Evolutionary conservation across 2,888 invertebrate genomes (phyloP).

Genomic region (Cataglyphis cursor): DNA sequence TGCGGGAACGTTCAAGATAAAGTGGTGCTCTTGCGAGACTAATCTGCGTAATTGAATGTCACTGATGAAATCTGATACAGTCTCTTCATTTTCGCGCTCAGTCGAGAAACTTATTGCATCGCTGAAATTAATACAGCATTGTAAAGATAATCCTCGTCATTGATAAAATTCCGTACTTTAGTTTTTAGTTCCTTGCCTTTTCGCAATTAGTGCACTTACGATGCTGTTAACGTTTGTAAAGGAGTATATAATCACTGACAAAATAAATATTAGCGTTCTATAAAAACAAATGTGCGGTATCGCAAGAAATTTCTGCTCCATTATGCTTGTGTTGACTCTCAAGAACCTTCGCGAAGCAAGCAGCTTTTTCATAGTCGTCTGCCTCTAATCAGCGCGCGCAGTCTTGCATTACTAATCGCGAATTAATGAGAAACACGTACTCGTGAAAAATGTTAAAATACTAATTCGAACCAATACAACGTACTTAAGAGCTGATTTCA

Average conservation of each 20-base stretch:
- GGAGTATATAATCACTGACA: neutral
- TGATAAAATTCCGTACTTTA: neutral
- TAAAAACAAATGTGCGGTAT: constrained; percentile 3
- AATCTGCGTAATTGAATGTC: constrained; percentile 49
- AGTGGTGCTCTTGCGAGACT: constrained; percentile 7
- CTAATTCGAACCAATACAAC: neutral
- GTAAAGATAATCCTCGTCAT: neutral
- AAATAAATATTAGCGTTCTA: neutral
- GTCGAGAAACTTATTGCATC: neutral
- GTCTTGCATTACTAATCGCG: constrained; percentile 43
- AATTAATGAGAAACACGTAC: constrained; percentile 37
- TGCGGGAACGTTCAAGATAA: constrained; percentile 37
- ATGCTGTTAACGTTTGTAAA: neutral
- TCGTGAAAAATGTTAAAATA: neutral
- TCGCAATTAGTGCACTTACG: neutral
- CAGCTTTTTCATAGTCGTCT: constrained; percentile 19
- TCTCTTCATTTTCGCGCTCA: neutral
- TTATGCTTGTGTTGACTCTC: neutral
- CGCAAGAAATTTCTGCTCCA: constrained; percentile 33
- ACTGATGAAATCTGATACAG: constrained; percentile 27
- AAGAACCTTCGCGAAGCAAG: constrained; percentile 3
- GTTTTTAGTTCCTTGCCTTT: neutral
- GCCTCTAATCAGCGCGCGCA: constrained; percentile 31
- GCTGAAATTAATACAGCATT: constrained; percentile 10
- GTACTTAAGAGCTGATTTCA: neutral